These are phyloP conservation scores for Tetranychus truncatus DNA, from an alignment of 2,888 invertebrate species.

Conservation along the genomic window DNA sequence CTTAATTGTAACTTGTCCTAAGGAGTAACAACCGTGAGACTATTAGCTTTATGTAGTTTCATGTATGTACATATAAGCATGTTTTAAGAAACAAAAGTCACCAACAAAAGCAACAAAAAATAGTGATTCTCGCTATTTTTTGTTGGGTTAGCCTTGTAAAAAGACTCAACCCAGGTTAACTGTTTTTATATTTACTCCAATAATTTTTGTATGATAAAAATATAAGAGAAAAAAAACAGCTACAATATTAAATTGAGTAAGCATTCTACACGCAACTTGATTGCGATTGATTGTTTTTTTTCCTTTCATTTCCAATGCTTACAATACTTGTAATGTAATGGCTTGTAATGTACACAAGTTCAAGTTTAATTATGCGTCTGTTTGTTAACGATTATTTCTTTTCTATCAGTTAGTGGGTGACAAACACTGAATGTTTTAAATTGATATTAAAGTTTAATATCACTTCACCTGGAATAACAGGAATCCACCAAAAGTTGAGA, in stretches of 20 bases:
- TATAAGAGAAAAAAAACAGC: no score
- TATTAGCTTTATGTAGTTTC: neutral
- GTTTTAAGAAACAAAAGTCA: no score
- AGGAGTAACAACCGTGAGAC: neutral
- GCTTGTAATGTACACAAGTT: neutral
- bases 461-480: slow-evolving; percentile 23
- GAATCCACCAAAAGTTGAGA: slow-evolving; percentile 29
- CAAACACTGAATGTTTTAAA: neutral
- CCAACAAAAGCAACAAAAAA: no score
- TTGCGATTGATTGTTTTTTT: neutral
- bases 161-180: neutral
- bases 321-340: no score
- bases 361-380: neutral
- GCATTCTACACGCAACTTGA: neutral
- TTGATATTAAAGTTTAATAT: neutral
- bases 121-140: no score
- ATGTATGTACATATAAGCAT: no score
- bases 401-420: neutral
- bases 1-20: neutral
- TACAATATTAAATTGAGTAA: no score
- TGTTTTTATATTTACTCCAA: neutral
- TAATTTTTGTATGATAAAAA: neutral
- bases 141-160: no score
- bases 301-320: no score
- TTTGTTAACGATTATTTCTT: neutral